Conservation (phyloP, 2,113 vertebrate genomes). For the Noturus placidus region DNA sequence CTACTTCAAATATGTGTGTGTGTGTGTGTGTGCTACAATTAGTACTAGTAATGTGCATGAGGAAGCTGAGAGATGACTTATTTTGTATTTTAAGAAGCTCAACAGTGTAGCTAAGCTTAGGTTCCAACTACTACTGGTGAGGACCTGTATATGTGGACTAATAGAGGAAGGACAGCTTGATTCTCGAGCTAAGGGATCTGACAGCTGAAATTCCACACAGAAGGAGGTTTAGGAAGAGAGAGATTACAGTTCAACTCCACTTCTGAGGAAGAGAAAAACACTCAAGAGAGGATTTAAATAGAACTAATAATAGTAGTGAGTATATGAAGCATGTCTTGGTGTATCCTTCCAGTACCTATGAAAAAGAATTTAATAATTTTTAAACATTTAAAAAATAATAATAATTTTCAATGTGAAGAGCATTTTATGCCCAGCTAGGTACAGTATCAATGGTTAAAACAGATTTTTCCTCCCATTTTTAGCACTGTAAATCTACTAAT, state of each 20-base stretch:
- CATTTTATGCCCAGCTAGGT: not conserved
- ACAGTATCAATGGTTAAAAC: not conserved
- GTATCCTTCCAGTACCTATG: not conserved
- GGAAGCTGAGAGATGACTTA: not conserved
- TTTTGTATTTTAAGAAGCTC: not conserved
- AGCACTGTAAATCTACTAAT: not conserved
- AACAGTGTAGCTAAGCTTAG: not conserved
- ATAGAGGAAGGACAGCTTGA: not conserved
- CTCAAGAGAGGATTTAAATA: not conserved
- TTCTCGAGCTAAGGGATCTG: not conserved
- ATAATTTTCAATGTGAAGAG: no score
- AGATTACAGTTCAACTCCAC: conserved; percentile 6
- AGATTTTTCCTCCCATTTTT: not conserved
- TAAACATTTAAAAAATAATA: no score
- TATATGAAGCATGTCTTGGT: not conserved
- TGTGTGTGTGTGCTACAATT: not conserved
- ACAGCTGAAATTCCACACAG: conserved; percentile 1
- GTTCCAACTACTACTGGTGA: not conserved
- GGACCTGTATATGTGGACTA: not conserved
- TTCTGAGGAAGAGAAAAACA: not conserved
- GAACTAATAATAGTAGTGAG: conserved; percentile 8
- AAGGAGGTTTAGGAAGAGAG: conserved; percentile 11
- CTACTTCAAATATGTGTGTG: not conserved
- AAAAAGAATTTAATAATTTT: not conserved
- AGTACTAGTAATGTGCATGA: not conserved